phyloP scores from a whole-genome alignment of 37 sponge, comb jelly and placozoan genomes.

The Agelas oroides region DNA sequence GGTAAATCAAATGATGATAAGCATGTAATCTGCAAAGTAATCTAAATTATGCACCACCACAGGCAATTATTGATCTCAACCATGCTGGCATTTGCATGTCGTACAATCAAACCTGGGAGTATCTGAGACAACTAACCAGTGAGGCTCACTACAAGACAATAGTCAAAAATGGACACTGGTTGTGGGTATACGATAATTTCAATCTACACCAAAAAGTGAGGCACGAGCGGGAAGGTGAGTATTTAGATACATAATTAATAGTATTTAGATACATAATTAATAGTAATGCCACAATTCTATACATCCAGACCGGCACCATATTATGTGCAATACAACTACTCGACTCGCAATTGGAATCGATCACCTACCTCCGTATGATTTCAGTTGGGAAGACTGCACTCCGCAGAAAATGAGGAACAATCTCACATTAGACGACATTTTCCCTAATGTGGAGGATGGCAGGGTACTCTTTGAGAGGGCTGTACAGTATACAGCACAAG shows the following conservation, averaged over 20 bases:
- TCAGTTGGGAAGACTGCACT: conserved; percentile 4
- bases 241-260: no score
- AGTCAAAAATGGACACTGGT: not conserved
- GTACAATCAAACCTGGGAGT: not conserved
- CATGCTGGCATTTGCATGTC: conserved; percentile 4
- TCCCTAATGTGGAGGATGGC: not conserved
- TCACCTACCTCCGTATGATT: conserved; percentile 1
- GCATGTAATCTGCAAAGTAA: no score
- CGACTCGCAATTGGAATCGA: not conserved
- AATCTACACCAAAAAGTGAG: conserved; percentile 1
- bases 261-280: no score
- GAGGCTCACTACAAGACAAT: conserved; percentile 15
- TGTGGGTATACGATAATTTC: conserved; percentile 16
- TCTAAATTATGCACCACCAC: no score
- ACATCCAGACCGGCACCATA: not conserved
- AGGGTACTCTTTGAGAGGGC: no score
- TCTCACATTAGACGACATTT: not conserved
- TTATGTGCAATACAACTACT: not conserved
- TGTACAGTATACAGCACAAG: no score
- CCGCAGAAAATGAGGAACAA: not conserved
- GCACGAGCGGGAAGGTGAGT: conserved; percentile 10
- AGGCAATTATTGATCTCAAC: not conserved
- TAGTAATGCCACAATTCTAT: no score
- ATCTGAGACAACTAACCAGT: not conserved
- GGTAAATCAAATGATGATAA: not conserved